Percentiles rank a stretch among this genome's conserved stretches.
Evolutionary conservation across 1,140 invertebrate species (phyloP).

Genomic region (Sminthurinus signatus): DNA sequence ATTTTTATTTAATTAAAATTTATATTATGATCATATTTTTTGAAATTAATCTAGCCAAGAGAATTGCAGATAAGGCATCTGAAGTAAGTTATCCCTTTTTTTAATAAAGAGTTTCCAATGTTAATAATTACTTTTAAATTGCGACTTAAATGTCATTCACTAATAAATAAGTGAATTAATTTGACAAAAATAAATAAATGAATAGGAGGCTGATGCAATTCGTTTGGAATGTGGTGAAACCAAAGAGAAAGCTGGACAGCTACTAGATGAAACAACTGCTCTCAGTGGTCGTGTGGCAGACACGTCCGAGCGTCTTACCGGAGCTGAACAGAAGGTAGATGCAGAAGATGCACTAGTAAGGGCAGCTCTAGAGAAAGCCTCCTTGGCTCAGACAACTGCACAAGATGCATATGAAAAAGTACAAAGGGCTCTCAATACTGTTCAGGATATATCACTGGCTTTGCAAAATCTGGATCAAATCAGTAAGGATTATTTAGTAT

Average conservation of each 20-base stretch:
- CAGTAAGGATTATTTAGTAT: constrained; percentile 48
- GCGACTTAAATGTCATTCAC: neutral
- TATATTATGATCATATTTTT: no score
- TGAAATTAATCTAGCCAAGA: no score
- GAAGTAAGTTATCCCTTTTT: constrained; percentile 51
- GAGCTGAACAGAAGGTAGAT: constrained; percentile 64
- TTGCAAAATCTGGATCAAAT: constrained; percentile 70
- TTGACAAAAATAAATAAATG: neutral
- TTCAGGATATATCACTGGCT: constrained; percentile 71
- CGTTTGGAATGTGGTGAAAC: constrained; percentile 66
- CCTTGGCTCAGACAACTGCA: constrained; percentile 76
- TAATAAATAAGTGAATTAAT: neutral
- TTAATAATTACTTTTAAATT: constrained; percentile 9
- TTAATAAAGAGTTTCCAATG: constrained; percentile 10
- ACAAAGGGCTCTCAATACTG: constrained; percentile 65
- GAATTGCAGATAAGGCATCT: constrained; percentile 64
- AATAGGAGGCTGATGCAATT: constrained; percentile 65
- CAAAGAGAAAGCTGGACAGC: constrained; percentile 61
- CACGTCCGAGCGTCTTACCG: constrained; percentile 61
- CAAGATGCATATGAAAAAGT: constrained; percentile 71
- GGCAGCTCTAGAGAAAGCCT: constrained; percentile 68
- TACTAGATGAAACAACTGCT: constrained; percentile 69
- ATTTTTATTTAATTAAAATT: no score
- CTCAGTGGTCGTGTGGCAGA: constrained; percentile 62
- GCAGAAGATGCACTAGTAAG: constrained; percentile 66